Base-by-base conservation (phyloP, 2,797 vertebrate species). In the Mormyrops boulengeri region DNA sequence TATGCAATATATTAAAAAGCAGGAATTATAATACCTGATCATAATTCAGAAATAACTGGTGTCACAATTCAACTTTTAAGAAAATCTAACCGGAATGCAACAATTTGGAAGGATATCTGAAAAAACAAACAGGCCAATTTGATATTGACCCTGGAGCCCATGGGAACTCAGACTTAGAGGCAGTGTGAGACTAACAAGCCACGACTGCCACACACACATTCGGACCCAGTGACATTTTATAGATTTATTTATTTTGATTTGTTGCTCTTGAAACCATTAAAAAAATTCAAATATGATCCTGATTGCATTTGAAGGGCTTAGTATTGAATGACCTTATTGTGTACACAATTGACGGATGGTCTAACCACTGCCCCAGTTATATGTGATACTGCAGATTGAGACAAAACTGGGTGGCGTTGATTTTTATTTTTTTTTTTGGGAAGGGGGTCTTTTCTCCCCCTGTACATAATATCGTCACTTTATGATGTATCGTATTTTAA, bases 251-350 rank as follows among this genome's bases (percentile, higher is more conserved):
- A 60, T 84, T 90, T 90, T 82, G 55, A 87, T 66, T 77, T 34
- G 69, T 89, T 77, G 14, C 66, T 89, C 62, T 53, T n/a, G 50
- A 85, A 88, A 47, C n/a, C 57, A 66, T 41, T 38, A 85, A 88
- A 34, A 88, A 88, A 69, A 47, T 88, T 88, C 55, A 88, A 88
- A 66, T 66, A 47, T 69, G 57, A 88, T 49, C 44, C 34, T 47
- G 60, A 88, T 88, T 66, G 44, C 9, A 88, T 87, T 87, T 87
- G 53, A 60, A 26, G 14, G 87, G 19, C 57, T 88, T 66, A 38
- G 55, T 66, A 66, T 88, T 66, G 87, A 88, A 69, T 88, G 55
- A 88, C 87, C 87, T 88, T 88, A 87, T 85, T 87, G 85, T 87
- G 52, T 87, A 87, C 34, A 38, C 8, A 41, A 57, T 60, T 87